Base-by-base conservation (phyloP, 2,113 vertebrate species). In the Plotosus lineatus region DNA sequence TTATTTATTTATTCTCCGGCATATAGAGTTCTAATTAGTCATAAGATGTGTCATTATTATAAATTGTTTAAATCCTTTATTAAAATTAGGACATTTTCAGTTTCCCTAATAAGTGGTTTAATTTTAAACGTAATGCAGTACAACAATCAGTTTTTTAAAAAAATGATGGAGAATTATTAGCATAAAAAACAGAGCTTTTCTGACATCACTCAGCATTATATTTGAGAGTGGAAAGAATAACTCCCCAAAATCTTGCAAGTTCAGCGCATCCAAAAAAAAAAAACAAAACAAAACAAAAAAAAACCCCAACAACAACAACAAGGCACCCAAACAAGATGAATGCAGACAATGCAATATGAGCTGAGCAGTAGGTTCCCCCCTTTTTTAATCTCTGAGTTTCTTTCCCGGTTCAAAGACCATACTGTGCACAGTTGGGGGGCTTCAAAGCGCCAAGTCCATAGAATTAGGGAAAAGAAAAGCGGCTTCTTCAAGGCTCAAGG, bases 381-480 rank as follows among this genome's bases (percentile, higher is more conserved):
- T 82, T 83, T 91, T 86, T 89, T 88, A 90, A 90, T 90, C 90
- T 83, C 86, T 90, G 90, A 86, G 91, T 92, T 94, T 92, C 91
- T 91, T 84, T 72, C 83, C 85, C 69, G 87, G 91, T 93, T 94
- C 91, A 94, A 93, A 94, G 92, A 91, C 86, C 90, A 86, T 88
- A 89, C 91, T 87, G 91, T 90, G 90, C 93, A 92, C 93, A 86
- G 93, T 92, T 89, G 93, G 93, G 93, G 93, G 92, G 92, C 93
- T 92, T 94, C 93, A 94, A 94, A 93, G 92, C 93, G 89, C 88
- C 91, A 92, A 88, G 93, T 92, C 92, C 89, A 92, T 91, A 93
- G 93, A 93, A 93, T 92, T 92, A 92, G 90, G 91, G 78, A 73
- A 88, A 89, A 92, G 91, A 93, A 94, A 93, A 92, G 92, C 90